phyloP scores from a whole-genome alignment of 2,888 invertebrate species.

The Nephrotoma appendiculata region DNA sequence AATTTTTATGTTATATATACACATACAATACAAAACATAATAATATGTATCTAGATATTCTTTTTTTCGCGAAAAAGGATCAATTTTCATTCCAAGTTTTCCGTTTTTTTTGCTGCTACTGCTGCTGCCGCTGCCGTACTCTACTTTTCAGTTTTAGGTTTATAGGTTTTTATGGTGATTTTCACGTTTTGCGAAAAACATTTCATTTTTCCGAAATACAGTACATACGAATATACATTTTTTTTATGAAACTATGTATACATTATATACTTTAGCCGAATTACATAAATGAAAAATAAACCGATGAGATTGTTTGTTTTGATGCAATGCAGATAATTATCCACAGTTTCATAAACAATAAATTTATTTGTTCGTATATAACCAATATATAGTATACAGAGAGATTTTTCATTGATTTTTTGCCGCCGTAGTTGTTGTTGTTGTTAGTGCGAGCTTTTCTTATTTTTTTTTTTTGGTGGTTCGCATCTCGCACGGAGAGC shows the following conservation, averaged over 20 bases:
- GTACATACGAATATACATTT: background rate
- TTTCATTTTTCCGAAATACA: background rate
- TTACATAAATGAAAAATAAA: background rate
- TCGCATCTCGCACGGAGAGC: background rate
- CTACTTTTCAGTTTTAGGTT: background rate
- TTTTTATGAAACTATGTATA: background rate
- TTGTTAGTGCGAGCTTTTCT: background rate
- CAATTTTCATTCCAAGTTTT: background rate
- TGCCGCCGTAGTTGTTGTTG: background rate
- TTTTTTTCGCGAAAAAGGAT: background rate
- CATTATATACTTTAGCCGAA: background rate
- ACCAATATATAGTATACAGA: background rate
- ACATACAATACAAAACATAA: background rate
- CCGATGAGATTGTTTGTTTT: background rate
- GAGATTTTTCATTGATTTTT: background rate
- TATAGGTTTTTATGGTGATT: background rate
- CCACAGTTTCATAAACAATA: background rate
- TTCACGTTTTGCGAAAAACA: background rate
- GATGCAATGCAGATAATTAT: background rate
- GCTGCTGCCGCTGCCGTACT: background rate
- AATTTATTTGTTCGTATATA: background rate
- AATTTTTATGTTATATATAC: background rate
- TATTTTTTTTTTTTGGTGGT: background rate
- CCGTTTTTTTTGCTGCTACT: background rate
- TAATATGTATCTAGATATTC: background rate